A percentile compares a stretch with the other conserved stretches of the same genome.
Conservation (phyloP, 2,113 vertebrate species). For the Sapayoa aenigma region DNA sequence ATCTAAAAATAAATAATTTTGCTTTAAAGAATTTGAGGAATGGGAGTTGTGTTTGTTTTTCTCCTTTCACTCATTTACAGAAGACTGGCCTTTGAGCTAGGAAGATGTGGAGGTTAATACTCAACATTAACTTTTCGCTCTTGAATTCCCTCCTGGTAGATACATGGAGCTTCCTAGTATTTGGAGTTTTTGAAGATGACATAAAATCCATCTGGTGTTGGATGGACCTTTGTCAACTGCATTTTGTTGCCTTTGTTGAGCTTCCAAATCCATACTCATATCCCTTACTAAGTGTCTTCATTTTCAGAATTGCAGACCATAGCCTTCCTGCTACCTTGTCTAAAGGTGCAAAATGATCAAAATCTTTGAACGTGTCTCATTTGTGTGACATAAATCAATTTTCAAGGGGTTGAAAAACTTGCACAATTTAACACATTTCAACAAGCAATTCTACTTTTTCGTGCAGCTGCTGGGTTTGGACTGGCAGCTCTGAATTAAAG, state of each 20-base stretch:
- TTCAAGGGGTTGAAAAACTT: background rate
- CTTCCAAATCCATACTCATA: background rate
- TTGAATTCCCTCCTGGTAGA: background rate
- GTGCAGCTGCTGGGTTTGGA: background rate
- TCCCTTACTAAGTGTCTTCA: background rate
- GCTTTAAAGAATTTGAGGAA: background rate
- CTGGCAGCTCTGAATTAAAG: background rate
- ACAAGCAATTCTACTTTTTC: background rate
- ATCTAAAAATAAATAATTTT: background rate
- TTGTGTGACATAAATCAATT: background rate
- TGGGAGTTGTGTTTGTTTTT: background rate
- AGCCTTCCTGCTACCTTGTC: background rate
- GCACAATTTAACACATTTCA: background rate
- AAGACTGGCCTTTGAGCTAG: background rate
- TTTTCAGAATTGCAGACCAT: background rate
- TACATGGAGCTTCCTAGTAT: background rate
- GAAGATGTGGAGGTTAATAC: background rate
- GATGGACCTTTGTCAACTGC: background rate
- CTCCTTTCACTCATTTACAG: background rate
- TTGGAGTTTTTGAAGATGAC: background rate
- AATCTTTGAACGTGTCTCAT: background rate
- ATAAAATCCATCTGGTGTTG: background rate
- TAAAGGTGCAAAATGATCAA: background rate
- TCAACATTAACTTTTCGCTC: background rate
- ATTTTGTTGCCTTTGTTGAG: background rate